Evolutionary conservation across 2,888 invertebrate genomes (phyloP).

Genomic region (Drosophila peninsularis): DNA sequence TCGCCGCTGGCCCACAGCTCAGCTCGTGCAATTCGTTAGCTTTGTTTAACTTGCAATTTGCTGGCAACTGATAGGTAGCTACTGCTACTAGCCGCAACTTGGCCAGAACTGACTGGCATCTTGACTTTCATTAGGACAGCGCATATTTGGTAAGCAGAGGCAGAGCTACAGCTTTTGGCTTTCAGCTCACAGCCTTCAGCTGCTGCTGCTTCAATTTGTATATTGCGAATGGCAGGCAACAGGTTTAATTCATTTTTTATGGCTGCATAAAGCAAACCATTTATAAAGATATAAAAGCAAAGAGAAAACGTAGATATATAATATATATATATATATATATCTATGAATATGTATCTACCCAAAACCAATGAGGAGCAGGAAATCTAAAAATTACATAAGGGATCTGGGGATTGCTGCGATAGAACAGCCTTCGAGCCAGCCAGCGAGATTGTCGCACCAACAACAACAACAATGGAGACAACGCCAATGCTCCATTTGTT

Average conservation of each 20-base stretch:
- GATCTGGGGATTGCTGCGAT: constrained; percentile 79
- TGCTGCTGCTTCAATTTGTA: constrained; percentile 40
- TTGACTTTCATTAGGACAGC: constrained; percentile 70
- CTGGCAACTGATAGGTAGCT: constrained; percentile 73
- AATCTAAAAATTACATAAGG: constrained; percentile 84
- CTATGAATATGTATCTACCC: constrained; percentile 9
- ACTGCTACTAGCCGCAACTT: constrained; percentile 52
- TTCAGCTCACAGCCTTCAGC: constrained; percentile 4
- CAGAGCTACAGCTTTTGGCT: constrained; percentile 18
- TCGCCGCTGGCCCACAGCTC: no score
- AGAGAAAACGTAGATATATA: neutral
- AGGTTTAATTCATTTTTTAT: constrained; percentile 72
- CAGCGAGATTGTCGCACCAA: constrained; percentile 52
- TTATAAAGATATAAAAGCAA: constrained; percentile 48
- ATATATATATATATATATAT: constrained; percentile 3
- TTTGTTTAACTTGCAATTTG: constrained; percentile 78
- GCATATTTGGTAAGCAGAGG: constrained; percentile 45
- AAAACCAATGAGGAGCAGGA: constrained; percentile 64
- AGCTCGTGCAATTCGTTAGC: constrained; percentile 63
- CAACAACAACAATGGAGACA: constrained; percentile 41
- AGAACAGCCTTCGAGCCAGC: constrained; percentile 41
- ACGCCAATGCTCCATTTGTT: constrained; percentile 63
- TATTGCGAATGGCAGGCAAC: constrained; percentile 61
- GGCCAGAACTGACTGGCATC: constrained; percentile 59
- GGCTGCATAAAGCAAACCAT: constrained; percentile 53